Evolutionary conservation across 2,888 invertebrate species (phyloP).

Genomic region (Ochropacha duplaris): DNA sequence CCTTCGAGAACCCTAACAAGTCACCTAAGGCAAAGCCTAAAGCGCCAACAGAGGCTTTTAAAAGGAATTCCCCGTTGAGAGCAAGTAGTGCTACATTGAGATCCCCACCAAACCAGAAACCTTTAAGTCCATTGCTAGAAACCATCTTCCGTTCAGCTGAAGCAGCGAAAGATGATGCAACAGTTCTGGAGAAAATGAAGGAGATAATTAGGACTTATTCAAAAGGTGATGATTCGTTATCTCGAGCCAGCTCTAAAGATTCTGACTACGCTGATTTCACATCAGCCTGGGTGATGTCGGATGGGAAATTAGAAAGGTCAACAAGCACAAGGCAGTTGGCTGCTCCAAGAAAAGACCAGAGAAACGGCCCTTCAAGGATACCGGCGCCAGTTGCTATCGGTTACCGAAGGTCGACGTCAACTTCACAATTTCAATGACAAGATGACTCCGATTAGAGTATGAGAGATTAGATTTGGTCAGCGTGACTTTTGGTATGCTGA

Average conservation of each 20-base stretch:
- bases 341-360: conserved; percentile 72
- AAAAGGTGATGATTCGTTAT: conserved; percentile 72
- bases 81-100: conserved; percentile 73
- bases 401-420: conserved; percentile 73
- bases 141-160: conserved; percentile 88
- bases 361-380: conserved; percentile 71
- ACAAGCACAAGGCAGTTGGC: conserved; percentile 80
- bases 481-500: neutral
- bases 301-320: conserved; percentile 85
- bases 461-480: conserved; percentile 1
- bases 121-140: conserved; percentile 85
- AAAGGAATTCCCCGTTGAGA: conserved; percentile 77
- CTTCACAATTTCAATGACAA: conserved; percentile 75
- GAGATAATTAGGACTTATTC: conserved; percentile 81
- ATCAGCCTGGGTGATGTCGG: conserved; percentile 88
- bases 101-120: conserved; percentile 84
- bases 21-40: conserved; percentile 82
- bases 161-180: conserved; percentile 87
- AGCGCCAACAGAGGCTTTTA: conserved; percentile 68
- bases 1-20: conserved; percentile 82
- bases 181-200: conserved; percentile 89
- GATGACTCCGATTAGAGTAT: conserved; percentile 39
- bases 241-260: conserved; percentile 78
- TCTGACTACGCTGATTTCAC: conserved; percentile 87
- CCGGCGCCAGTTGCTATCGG: conserved; percentile 74